Evolutionary conservation across 2,797 vertebrate species (phyloP), one percentile per base, ranked within the genome.

Genomic region (Jordanella pulchra): DNA sequence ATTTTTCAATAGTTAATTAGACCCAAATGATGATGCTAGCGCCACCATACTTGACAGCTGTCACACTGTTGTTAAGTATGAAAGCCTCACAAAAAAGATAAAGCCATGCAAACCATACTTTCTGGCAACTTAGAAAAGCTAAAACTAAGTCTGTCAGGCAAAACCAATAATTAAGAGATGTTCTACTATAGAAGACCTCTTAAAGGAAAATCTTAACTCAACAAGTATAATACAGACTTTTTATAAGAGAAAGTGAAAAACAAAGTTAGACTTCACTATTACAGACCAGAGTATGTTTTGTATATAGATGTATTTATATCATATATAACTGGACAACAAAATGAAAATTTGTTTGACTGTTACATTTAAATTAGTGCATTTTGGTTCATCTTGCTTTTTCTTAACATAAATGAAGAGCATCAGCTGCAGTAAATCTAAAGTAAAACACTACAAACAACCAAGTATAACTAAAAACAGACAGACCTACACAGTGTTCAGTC

Each of bases 401-500:
- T 47, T 35, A 1, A 14, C 23, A 61, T 14, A 39, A 55, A 17
- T 28, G 25, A 28, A 55, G 17, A 28, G 17, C 14, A 55, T 17
- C 1, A 28, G 23, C 21, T 61, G 32, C 23, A 35, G 25, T 39
- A 35, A 35, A 14, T 39, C 32, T 61, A 5, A 23, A 39, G 56
- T n/a, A 23, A 61, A 6, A n/a, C 30, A 60, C 58, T 13, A 7
- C 23, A 39, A 4, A 61, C 30, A 60, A 9, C 6, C 3, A 32
- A 0, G 21, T 58, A 32, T 17, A 23, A 21, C 55, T 32, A 32
- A 32, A 56, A 28, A 2, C 53, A 56, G 27, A 58, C 30, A 32
- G 50, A 42, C 32, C 61, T 39, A 45, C 42, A 44, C 25, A 53
- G 44, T 51, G 50, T 68, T 65, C 7, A 1, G 68, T 65, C 71